These are phyloP conservation scores for Campylomormyrus numenius DNA, from an alignment of 2,113 vertebrate species.

Conservation along the genomic window DNA sequence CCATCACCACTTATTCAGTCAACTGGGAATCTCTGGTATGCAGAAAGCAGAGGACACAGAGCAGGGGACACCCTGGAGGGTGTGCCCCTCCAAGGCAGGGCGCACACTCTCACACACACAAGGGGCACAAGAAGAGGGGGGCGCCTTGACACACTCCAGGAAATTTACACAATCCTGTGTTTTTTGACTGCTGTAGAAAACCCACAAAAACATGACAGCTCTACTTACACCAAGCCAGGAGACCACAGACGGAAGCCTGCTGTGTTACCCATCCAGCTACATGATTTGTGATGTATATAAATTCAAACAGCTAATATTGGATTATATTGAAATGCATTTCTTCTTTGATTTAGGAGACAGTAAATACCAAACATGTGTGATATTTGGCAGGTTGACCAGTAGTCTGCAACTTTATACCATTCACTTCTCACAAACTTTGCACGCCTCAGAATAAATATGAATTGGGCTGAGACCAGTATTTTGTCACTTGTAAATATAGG, in stretches of 20 bases:
- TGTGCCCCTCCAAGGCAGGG: neutral
- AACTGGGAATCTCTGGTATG: neutral
- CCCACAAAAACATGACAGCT: neutral
- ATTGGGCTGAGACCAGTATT: neutral
- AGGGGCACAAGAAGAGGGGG: neutral
- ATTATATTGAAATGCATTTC: neutral
- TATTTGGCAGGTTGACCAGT: conserved; percentile 1
- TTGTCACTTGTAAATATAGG: neutral
- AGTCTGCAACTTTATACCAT: neutral
- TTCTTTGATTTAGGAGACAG: neutral
- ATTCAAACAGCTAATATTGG: neutral
- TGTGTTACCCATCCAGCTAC: neutral
- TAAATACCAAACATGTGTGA: neutral
- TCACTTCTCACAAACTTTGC: neutral
- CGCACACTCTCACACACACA: neutral
- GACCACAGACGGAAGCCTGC: no score
- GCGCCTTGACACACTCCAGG: neutral
- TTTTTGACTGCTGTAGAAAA: neutral
- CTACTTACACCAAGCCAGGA: no score
- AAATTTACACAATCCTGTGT: neutral
- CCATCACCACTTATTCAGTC: neutral
- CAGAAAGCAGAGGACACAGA: neutral
- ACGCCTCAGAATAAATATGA: neutral
- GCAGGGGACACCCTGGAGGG: neutral
- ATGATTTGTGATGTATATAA: neutral